Base-by-base conservation (phyloP, 2,888 invertebrate species). In the Amiota communis region DNA sequence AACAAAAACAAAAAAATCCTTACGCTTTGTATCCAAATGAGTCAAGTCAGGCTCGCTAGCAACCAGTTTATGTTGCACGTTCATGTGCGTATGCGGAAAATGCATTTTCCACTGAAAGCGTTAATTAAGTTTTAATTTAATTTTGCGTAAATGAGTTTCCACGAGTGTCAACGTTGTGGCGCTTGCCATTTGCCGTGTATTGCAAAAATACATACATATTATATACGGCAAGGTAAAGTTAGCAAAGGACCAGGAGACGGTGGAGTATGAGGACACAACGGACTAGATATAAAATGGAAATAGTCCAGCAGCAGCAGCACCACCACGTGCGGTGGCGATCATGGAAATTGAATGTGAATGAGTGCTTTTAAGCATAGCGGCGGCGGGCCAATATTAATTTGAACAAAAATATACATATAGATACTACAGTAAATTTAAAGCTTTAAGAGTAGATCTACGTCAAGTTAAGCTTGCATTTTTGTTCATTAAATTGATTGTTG, bases 121-220 rank as follows among this genome's bases (percentile, higher is more conserved):
- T 85, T 84, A 86, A 86, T 86, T 84, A 82, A 86, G 86, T 85
- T 85, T 84, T 85, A 85, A 83, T 85, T 85, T 85, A 85, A 85
- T 85, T 84, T 86, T 84, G 79, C 86, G 87, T 81, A 85, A 85
- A 87, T 87, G 84, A 87, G 85, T 87, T 87, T 83, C 84, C 80
- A 85, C 87, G 15, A 20, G 20, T 15, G 57, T 59, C 15, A 17
- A 51, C 72, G 74, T 72, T 48, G 72, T 11, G 15, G 63, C 53
- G 36, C 36, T 36, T 36, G 36, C 36, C 36, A 36, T 36, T 2
- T 36, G 36, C 36, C 8, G 6, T 17, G 59, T 20, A 59, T 20
- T 59, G 59, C 59, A 59, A 59, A 59, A 59, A 23, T 23, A 3
- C 3, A 23, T 23, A 23, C 23, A n/a, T 57, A 23, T 15, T 17